Conservation (phyloP, 2,888 invertebrate species). For the Mythimna albipuncta region DNA sequence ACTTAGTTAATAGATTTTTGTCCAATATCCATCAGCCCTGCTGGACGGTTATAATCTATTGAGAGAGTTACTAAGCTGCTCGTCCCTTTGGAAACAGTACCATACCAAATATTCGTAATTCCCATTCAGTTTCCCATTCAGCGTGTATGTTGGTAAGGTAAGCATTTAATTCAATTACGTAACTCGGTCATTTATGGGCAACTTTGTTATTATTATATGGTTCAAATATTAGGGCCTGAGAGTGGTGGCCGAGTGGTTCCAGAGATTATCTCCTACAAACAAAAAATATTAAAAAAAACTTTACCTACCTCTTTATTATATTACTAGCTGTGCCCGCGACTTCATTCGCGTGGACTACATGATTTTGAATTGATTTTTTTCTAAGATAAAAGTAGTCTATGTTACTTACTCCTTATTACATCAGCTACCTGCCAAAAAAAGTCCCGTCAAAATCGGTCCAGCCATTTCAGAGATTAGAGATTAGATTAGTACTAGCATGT, state of each 20-base stretch:
- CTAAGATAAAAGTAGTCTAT: too few relatives aligned
- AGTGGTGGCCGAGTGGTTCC: too few relatives aligned
- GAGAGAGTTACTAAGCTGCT: neutral
- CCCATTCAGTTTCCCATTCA: constrained; percentile 6
- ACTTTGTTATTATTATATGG: neutral
- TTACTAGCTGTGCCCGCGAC: neutral
- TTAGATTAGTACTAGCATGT: too few relatives aligned
- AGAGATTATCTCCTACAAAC: too few relatives aligned
- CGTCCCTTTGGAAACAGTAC: neutral
- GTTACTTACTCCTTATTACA: too few relatives aligned
- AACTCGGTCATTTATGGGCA: neutral
- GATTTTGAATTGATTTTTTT: too few relatives aligned
- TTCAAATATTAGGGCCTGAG: neutral
- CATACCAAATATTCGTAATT: constrained; percentile 1
- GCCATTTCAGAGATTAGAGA: too few relatives aligned
- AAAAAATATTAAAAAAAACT: too few relatives aligned
- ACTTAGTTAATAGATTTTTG: neutral
- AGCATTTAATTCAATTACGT: constrained; percentile 19
- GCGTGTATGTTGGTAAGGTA: constrained; percentile 16
- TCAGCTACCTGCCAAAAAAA: too few relatives aligned
- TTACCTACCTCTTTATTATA: too few relatives aligned
- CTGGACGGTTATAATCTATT: neutral
- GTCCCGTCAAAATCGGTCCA: too few relatives aligned
- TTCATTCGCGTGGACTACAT: too few relatives aligned
- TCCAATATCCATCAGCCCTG: neutral